A percentile compares a stretch with the other conserved stretches of the same genome.
Evolutionary conservation across 2,113 vertebrate species (phyloP).

Genomic region (Myotis davidii): DNA sequence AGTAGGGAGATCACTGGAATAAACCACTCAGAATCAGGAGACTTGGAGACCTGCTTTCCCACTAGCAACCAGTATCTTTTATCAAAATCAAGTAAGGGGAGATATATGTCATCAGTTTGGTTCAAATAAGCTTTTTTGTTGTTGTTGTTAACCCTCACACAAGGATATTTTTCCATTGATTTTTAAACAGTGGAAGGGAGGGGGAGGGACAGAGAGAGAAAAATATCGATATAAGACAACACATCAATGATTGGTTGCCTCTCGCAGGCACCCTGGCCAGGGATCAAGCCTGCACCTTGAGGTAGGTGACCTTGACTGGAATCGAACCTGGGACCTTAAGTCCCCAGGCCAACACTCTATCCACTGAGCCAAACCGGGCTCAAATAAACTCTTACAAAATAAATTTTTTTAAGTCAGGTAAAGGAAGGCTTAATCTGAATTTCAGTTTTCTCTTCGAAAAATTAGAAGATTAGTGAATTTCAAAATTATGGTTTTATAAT

Average conservation of each 20-base stretch:
- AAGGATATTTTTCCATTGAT: no score
- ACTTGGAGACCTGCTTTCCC: not conserved
- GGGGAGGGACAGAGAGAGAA: no score
- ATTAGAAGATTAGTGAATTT: not conserved
- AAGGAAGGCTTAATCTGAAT: not conserved
- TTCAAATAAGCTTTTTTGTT: not conserved
- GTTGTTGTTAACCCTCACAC: no score
- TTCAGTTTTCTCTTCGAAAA: conserved; percentile 45
- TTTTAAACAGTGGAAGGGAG: no score
- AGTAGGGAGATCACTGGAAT: not conserved
- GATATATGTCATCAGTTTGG: not conserved
- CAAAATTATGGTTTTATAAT: not conserved
- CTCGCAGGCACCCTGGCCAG: no score
- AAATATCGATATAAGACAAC: no score
- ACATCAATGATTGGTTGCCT: no score
- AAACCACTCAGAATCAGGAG: not conserved
- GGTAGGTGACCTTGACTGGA: no score
- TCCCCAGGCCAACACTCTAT: no score
- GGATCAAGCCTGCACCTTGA: no score
- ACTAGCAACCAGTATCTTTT: not conserved
- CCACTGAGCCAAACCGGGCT: no score
- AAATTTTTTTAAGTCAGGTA: not conserved
- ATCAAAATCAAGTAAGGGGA: not conserved
- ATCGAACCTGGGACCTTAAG: no score
- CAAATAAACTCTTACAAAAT: not conserved